Conservation (phyloP, 2,797 vertebrate genomes). For the Gorsachius magnificus region DNA sequence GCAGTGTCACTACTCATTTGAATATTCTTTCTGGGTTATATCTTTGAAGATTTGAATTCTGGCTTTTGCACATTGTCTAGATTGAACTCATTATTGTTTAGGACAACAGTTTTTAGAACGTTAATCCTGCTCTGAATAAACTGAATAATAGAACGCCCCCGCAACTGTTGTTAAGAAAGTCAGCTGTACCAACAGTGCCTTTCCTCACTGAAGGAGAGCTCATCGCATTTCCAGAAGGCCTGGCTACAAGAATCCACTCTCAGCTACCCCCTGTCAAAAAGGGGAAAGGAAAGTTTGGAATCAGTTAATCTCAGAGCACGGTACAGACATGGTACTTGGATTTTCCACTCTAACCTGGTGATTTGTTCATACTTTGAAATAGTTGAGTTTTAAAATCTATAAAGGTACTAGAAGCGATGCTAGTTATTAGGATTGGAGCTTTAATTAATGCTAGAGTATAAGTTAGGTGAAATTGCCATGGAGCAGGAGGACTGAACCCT, state of each 20-base stretch:
- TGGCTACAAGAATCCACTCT: background rate
- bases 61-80: background rate
- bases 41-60: conserved; percentile 3
- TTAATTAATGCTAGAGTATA: background rate
- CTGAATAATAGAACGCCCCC: background rate
- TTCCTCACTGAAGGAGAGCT: background rate
- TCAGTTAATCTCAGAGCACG: background rate
- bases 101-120: background rate
- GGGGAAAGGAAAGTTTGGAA: background rate
- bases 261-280: background rate
- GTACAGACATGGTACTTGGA: background rate
- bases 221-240: background rate
- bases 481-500: background rate
- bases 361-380: background rate
- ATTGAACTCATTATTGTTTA: background rate
- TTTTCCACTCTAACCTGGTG: background rate
- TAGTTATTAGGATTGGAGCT: background rate
- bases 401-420: background rate
- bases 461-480: background rate
- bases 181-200: background rate
- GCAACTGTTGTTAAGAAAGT: background rate
- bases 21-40: background rate
- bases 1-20: background rate
- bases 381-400: background rate
- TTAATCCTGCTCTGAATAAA: background rate